Evolutionary conservation across 30 jellyfish, hydroid and myxozoan species (phyloP), one percentile per base, ranked within the genome.

Genomic region (Sanderia malayensis): DNA sequence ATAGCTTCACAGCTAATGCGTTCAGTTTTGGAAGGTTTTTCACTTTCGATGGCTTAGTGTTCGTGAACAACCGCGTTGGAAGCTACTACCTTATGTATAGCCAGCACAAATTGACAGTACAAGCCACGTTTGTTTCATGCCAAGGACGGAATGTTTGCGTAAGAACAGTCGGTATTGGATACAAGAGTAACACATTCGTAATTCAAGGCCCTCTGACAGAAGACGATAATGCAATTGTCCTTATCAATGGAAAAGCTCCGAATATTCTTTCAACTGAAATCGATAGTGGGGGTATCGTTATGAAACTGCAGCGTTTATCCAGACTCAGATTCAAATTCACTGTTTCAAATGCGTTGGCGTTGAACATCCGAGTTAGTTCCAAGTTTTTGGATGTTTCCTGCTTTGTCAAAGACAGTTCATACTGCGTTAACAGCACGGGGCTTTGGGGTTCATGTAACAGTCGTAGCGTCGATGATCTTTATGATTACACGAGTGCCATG

Each of bases 381-480:
- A 24, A 71, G 11, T 59, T 34, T 37, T 77, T 79, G 15, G 77
- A 57, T 52, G 70, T 68, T 29, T 66, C 82, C 19, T 79, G 83
- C 26, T 21, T 20, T 0, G 58, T 79, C 19, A n/a, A 1, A 0
- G 53, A 65, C 26, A 0, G 18, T 2, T 22, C 74, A 0, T 58
- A n/a, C 63, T 79, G 90, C 70, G 27, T 8, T 44, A 79, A 68
- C 28, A 65, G 82, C 61, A 79, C 71, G 34, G 90, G 90, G 2
- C 30, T 79, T 6, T 66, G 46, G 53, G 90, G 90, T 27, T 66
- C 90, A 0, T 79, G 90, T 31, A 58, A 79, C 33, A 30, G 67
- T 19, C 18, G 33, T 34, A 7, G 75, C 0, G 21, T 53, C n/a
- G 83, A 79, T 61, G 78, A 75, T 28, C 46, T 75, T 25, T 25